These are phyloP conservation scores for Takifugu bimaculatus DNA, from an alignment of 2,113 vertebrate genomes.

Conservation along the genomic window DNA sequence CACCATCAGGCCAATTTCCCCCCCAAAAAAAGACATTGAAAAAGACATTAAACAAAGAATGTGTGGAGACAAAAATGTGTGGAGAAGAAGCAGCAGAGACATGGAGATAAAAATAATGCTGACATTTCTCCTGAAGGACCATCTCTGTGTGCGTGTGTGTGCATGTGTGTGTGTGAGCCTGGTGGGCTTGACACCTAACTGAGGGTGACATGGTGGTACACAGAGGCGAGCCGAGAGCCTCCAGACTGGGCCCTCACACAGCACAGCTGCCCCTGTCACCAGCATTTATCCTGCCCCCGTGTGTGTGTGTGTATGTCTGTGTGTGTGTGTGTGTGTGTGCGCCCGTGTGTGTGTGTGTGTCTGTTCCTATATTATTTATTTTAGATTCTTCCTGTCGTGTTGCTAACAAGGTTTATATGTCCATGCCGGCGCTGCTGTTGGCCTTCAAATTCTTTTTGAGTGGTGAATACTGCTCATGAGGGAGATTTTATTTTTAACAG, in stretches of 20 bases:
- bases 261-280: conserved; percentile 56
- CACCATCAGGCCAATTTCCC: too few relatives aligned
- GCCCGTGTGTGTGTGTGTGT: conserved; percentile 12
- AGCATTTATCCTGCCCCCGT: conserved; percentile 26
- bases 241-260: conserved; percentile 18
- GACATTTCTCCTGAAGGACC: conserved; percentile 53
- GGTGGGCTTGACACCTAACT: conserved; percentile 55
- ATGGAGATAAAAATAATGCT: conserved; percentile 42
- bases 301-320: not conserved
- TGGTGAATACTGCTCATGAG: too few relatives aligned
- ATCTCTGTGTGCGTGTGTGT: conserved; percentile 14
- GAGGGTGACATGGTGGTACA: conserved; percentile 46
- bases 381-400: too few relatives aligned
- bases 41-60: not conserved
- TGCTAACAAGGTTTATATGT: too few relatives aligned
- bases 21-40: too few relatives aligned
- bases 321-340: conserved; percentile 8
- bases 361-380: not conserved
- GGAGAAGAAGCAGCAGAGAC: not conserved
- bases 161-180: conserved; percentile 13
- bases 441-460: too few relatives aligned
- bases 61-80: not conserved
- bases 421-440: too few relatives aligned
- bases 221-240: conserved; percentile 19
- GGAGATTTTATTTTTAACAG: too few relatives aligned